phyloP scores from a whole-genome alignment of 1,140 invertebrate species.

The Orchesella cincta region DNA sequence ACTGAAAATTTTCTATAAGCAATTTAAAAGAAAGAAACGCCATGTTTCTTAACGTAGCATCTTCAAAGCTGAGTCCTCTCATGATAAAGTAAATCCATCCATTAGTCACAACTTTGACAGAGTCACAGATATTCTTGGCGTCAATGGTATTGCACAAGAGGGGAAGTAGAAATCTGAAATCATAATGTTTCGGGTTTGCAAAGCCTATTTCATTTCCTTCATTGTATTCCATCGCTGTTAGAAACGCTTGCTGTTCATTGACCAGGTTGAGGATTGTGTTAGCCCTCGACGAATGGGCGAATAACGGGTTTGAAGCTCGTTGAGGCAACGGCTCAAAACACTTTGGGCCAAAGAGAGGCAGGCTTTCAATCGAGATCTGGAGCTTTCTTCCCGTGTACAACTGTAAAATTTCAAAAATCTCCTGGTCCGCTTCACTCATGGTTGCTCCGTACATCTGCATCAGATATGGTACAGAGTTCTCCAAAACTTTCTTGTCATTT shows the following conservation, averaged over 20 bases:
- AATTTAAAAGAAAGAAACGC: conserved; percentile 43
- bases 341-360: conserved; percentile 49
- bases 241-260: conserved; percentile 42
- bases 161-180: conserved; percentile 48
- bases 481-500: conserved; percentile 35
- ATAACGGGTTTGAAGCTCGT: conserved; percentile 45
- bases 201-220: conserved; percentile 26
- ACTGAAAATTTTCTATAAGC: conserved; percentile 42
- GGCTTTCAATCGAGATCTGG: conserved; percentile 32
- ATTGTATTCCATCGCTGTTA: conserved; percentile 46
- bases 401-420: conserved; percentile 43
- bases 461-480: conserved; percentile 43
- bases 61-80: conserved; percentile 42
- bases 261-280: conserved; percentile 46
- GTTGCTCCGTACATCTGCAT: conserved; percentile 45
- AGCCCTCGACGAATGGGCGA: conserved; percentile 40
- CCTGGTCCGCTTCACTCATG: conserved; percentile 34
- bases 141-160: conserved; percentile 47
- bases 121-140: conserved; percentile 49
- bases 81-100: conserved; percentile 50
- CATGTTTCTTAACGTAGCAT: conserved; percentile 34
- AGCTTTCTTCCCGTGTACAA: conserved; percentile 28
- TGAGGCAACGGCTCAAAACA: conserved; percentile 34
- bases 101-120: conserved; percentile 38
- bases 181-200: conserved; percentile 40